phyloP scores from a whole-genome alignment of 2,888 invertebrate genomes.

The Zaprionus bogoriensis region DNA sequence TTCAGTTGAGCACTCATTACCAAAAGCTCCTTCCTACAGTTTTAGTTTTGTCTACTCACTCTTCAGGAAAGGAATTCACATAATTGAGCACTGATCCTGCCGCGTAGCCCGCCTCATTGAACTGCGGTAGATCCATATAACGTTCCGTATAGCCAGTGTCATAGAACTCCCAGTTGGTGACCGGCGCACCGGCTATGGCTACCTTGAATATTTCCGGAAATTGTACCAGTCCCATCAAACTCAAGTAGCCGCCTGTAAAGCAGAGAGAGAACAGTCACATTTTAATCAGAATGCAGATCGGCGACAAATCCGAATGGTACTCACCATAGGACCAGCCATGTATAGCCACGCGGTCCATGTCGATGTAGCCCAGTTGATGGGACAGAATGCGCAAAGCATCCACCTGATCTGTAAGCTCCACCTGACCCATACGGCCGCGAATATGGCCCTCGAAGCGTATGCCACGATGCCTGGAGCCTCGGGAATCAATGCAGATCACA shows the following conservation, averaged over 20 bases:
- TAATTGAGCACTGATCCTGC: slow-evolving; percentile 93
- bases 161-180: slow-evolving; percentile 98
- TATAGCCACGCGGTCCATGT: slow-evolving; percentile 95
- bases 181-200: slow-evolving; percentile 98
- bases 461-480: slow-evolving; percentile 97
- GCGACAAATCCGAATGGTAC: not conserved
- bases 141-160: slow-evolving; percentile 99
- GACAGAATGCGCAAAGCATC: slow-evolving; percentile 95
- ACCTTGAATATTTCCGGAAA: slow-evolving; percentile 97
- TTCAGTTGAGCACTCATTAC: not conserved
- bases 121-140: slow-evolving; percentile 94
- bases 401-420: slow-evolving; percentile 97
- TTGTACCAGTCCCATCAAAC: slow-evolving; percentile 96
- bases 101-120: slow-evolving; percentile 90
- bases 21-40: not conserved
- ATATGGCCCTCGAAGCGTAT: slow-evolving; percentile 95
- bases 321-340: slow-evolving; percentile 99
- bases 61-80: slow-evolving; percentile 94
- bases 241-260: slow-evolving; percentile 92
- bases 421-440: slow-evolving; percentile 94
- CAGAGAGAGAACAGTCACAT: too few relatives aligned
- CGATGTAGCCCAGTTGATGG: slow-evolving; percentile 93
- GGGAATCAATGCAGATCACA: slow-evolving; percentile 96
- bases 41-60: slow-evolving; percentile 85
- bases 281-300: not conserved